A percentile compares a stretch with the other conserved stretches of the same genome.
Conservation (phyloP, 53 echinoderm and acorn worm genomes). For the Patiria pectinifera region DNA sequence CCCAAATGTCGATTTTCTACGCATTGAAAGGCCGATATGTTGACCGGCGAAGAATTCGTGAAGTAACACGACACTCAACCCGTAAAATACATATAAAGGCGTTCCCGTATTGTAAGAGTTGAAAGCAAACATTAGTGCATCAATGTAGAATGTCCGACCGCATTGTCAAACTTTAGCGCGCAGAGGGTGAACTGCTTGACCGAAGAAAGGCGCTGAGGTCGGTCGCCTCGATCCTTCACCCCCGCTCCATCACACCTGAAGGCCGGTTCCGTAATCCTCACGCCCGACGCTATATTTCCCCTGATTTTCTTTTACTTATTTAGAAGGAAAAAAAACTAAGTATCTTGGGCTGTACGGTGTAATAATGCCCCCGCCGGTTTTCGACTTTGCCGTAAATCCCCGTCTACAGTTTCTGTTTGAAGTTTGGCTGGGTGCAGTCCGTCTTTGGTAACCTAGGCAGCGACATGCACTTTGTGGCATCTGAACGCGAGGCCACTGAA, state of each 20-base stretch:
- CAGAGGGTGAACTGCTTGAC: neutral
- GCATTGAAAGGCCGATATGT: neutral
- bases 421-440: constrained; percentile 36
- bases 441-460: constrained; percentile 35
- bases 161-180: constrained; percentile 30
- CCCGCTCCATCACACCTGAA: constrained; percentile 3
- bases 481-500: constrained; percentile 60
- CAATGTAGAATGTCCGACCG: constrained; percentile 19
- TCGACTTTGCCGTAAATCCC: constrained; percentile 60
- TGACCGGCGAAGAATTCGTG: neutral
- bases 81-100: neutral
- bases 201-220: constrained; percentile 19
- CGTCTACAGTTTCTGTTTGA: constrained; percentile 64
- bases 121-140: constrained; percentile 16
- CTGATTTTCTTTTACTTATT: neutral
- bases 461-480: constrained; percentile 44
- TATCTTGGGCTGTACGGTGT: constrained; percentile 22
- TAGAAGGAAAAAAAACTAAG: constrained; percentile 1
- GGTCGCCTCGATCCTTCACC: constrained; percentile 25
- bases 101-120: neutral
- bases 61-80: constrained; percentile 19
- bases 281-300: constrained; percentile 22
- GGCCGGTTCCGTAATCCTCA: constrained; percentile 26
- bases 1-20: neutral
- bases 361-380: constrained; percentile 55